phyloP scores from a whole-genome alignment of 2,888 invertebrate species.

The Sphaeridia pumilis region DNA sequence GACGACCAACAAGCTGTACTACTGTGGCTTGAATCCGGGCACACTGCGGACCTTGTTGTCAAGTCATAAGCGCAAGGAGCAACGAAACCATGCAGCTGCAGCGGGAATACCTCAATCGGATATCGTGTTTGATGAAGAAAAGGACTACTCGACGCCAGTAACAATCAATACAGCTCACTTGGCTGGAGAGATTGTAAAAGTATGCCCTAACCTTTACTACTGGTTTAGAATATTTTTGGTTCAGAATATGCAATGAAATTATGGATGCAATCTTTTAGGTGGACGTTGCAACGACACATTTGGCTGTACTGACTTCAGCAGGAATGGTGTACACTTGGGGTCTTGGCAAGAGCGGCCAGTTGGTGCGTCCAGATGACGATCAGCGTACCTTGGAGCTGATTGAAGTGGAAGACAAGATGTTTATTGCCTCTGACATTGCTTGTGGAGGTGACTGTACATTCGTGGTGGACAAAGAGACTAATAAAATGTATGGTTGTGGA shows the following conservation, averaged over 20 bases:
- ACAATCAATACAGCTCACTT: conserved; percentile 53
- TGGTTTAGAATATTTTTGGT: too few relatives aligned
- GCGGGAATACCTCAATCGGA: conserved; percentile 12
- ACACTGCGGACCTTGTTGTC: conserved; percentile 28
- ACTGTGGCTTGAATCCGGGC: conserved; percentile 32
- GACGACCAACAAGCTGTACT: conserved; percentile 31
- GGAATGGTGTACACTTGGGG: conserved; percentile 35
- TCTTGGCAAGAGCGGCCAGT: conserved; percentile 31
- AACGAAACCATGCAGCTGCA: conserved; percentile 14
- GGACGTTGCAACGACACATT: conserved; percentile 31
- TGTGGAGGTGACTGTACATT: conserved; percentile 36
- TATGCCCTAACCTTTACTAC: too few relatives aligned
- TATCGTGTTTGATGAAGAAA: conserved; percentile 29
- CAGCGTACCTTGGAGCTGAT: conserved; percentile 33
- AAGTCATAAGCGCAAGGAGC: conserved; percentile 13
- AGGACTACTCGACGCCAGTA: conserved; percentile 49
- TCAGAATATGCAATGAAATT: background rate
- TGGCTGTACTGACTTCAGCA: conserved; percentile 32
- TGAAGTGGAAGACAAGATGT: conserved; percentile 32
- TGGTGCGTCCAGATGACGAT: conserved; percentile 33
- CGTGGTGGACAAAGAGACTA: conserved; percentile 30
- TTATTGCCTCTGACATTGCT: conserved; percentile 28
- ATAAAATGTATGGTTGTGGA: conserved; percentile 30
- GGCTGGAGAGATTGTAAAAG: conserved; percentile 50
- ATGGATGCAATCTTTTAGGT: conserved; percentile 14